Evolutionary conservation across 35 echinoderm and acorn worm species (phyloP).

Genomic region (Heliocidaris tuberculata): DNA sequence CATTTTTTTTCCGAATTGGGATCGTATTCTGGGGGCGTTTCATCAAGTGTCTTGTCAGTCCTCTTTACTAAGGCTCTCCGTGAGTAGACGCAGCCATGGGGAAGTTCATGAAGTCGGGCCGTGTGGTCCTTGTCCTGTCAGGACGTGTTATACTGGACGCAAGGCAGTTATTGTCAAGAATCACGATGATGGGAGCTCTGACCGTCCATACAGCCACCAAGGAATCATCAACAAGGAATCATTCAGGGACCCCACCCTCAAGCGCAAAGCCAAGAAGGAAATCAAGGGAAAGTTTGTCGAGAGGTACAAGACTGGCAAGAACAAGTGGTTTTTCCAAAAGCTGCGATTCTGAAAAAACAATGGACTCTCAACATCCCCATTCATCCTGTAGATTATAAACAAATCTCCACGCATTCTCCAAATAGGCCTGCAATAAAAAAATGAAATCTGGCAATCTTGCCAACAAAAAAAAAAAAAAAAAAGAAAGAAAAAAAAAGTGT

Average conservation of each 20-base stretch:
- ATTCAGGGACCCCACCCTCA: slow-evolving; percentile 89
- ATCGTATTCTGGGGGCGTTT: no score
- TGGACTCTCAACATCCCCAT: neutral
- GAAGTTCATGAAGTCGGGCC: slow-evolving; percentile 98
- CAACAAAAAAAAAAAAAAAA: no score
- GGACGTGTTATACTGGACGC: slow-evolving; percentile 94
- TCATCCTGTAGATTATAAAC: slow-evolving; percentile 16
- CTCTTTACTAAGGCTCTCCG: slow-evolving; percentile 21
- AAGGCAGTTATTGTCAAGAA: slow-evolving; percentile 99
- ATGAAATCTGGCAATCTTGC: slow-evolving; percentile 27
- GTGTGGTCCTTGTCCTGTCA: slow-evolving; percentile 91
- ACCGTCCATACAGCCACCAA: slow-evolving; percentile 81
- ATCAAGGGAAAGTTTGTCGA: slow-evolving; percentile 94
- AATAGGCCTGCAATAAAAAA: slow-evolving; percentile 37
- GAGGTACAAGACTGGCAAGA: slow-evolving; percentile 99
- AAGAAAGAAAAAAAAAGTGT: no score
- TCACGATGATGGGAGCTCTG: slow-evolving; percentile 96
- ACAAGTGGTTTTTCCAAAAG: slow-evolving; percentile 98
- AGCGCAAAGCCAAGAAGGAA: slow-evolving; percentile 89
- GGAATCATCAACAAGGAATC: slow-evolving; percentile 94
- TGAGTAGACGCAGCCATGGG: slow-evolving; percentile 85
- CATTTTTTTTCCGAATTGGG: no score
- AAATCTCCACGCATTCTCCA: neutral
- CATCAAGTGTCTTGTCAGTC: no score
- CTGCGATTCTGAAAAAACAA: slow-evolving; percentile 70